A percentile compares a stretch with the other conserved stretches of the same genome.
These are phyloP conservation scores for Aepyceros melampus DNA, from an alignment of 2,113 vertebrate species.

Conservation along the genomic window DNA sequence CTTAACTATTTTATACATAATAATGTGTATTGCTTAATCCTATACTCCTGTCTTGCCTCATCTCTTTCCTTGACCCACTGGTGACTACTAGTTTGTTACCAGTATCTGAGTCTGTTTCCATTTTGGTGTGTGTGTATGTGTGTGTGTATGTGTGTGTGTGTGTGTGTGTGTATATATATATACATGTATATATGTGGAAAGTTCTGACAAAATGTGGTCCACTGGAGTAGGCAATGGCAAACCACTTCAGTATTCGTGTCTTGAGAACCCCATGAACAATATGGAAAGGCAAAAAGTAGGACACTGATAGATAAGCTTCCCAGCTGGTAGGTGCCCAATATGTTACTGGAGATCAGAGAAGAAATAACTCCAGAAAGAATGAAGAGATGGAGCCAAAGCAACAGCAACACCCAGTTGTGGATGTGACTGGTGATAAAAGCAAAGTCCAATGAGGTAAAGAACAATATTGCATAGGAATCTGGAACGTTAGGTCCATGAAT, in stretches of 20 bases:
- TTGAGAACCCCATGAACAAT: neutral
- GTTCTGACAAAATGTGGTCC: neutral
- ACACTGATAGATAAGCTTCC: neutral
- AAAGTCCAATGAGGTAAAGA: neutral
- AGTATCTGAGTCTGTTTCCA: neutral
- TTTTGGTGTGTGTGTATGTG: neutral
- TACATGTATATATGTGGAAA: accelerated
- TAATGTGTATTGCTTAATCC: neutral
- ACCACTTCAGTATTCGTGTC: neutral
- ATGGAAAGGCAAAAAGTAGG: neutral
- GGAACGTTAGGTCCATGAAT: neutral
- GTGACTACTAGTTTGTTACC: neutral
- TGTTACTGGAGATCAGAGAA: neutral
- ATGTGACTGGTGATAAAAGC: neutral
- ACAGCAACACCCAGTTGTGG: neutral
- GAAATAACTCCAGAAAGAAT: neutral
- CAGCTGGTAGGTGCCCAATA: neutral
- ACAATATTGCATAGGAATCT: neutral
- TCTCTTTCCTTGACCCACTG: neutral
- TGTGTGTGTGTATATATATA: accelerated
- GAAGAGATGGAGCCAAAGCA: neutral
- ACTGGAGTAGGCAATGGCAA: neutral
- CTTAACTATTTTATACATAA: neutral
- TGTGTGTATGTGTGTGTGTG: accelerated
- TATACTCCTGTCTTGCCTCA: neutral